Percentiles rank a stretch among this genome's conserved stretches.
phyloP scores from a whole-genome alignment of 2,113 vertebrate genomes.

The Gasterosteus aculeatus region DNA sequence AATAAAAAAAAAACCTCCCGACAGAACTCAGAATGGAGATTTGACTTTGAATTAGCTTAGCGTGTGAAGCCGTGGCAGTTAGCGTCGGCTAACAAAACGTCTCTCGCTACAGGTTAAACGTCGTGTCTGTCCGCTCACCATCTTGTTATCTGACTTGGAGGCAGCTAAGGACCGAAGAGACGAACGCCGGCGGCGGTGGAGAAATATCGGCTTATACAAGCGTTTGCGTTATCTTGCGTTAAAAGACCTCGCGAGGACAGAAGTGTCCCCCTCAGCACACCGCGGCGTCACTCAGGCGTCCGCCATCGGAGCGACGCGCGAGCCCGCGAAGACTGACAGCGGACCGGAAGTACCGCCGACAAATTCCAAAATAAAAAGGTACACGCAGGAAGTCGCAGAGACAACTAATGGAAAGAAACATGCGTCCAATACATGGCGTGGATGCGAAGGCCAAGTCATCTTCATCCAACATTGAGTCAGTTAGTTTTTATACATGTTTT shows the following conservation, averaged over 20 bases:
- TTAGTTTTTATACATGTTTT: too few species aligned
- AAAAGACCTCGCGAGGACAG: not conserved
- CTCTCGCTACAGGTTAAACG: not conserved
- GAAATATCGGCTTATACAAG: accelerated
- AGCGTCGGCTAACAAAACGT: not conserved
- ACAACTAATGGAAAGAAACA: not conserved
- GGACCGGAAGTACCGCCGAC: not conserved
- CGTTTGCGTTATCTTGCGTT: not conserved
- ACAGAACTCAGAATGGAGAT: not conserved
- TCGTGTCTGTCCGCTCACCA: not conserved
- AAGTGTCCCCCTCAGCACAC: not conserved
- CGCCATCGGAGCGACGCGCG: not conserved
- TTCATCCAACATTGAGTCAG: too few species aligned
- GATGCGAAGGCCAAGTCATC: not conserved
- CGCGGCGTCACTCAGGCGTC: not conserved
- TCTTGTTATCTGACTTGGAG: not conserved
- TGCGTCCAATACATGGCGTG: not conserved
- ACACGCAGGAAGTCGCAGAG: not conserved
- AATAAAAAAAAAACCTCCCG: too few species aligned
- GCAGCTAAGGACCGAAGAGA: not conserved
- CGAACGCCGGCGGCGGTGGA: too few species aligned
- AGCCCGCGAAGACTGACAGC: accelerated
- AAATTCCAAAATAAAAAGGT: constrained; percentile 29
- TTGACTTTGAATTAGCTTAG: accelerated
- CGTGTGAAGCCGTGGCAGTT: not conserved